Conservation (phyloP, 2,888 invertebrate species). For the Heliothis peltigera region DNA sequence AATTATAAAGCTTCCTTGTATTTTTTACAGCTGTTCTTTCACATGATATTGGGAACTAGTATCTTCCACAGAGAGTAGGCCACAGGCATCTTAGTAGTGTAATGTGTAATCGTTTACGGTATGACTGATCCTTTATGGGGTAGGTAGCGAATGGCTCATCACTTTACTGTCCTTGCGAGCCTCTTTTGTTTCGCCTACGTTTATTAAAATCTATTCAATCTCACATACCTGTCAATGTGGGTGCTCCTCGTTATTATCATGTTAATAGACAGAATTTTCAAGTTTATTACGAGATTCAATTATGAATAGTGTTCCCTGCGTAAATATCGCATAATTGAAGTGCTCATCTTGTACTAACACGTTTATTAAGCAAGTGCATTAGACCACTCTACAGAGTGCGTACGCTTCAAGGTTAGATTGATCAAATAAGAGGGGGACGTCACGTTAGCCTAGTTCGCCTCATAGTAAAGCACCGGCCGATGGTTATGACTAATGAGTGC, state of each 20-base stretch:
- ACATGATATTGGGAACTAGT: too few relatives aligned
- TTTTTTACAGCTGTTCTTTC: too few relatives aligned
- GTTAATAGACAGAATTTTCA: constrained; percentile 39
- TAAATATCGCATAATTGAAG: constrained; percentile 23
- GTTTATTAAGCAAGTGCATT: constrained; percentile 52
- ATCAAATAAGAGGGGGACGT: constrained; percentile 44
- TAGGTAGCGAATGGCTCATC: constrained; percentile 38
- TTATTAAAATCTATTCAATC: constrained; percentile 46
- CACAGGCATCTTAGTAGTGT: neutral
- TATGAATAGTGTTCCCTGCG: constrained; percentile 17
- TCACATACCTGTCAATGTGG: constrained; percentile 49
- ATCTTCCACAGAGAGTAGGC: too few relatives aligned
- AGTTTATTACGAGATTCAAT: constrained; percentile 24
- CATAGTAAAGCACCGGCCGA: constrained; percentile 41
- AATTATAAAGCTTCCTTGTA: too few relatives aligned
- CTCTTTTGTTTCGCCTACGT: constrained; percentile 62
- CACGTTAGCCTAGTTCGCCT: constrained; percentile 31
- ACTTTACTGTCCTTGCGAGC: constrained; percentile 56
- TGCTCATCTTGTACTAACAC: constrained; percentile 35
- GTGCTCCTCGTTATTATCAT: constrained; percentile 50
- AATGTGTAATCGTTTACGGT: neutral
- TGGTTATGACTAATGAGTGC: constrained; percentile 55
- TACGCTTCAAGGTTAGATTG: constrained; percentile 55
- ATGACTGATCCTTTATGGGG: neutral
- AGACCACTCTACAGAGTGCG: constrained; percentile 31